Evolutionary conservation across 2,113 vertebrate genomes (phyloP).

Genomic region (Phylloscopus whistleri): DNA sequence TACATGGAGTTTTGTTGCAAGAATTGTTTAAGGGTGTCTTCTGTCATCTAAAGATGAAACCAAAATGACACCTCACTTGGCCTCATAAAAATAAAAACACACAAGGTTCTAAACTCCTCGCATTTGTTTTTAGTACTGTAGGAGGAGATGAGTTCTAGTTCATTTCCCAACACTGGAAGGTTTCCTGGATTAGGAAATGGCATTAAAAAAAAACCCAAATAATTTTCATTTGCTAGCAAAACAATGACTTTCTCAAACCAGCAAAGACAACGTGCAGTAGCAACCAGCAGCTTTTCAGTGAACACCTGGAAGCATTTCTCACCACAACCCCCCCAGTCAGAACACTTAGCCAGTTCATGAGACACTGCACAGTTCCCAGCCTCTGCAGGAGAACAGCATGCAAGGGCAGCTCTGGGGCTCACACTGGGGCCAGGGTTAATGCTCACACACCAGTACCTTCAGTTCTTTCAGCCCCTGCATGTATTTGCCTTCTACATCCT

Average conservation of each 20-base stretch:
- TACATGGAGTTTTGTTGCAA: neutral
- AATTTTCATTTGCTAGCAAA: neutral
- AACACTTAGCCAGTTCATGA: neutral
- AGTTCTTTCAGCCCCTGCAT: conserved; percentile 90
- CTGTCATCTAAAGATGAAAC: neutral
- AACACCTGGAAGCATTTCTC: neutral
- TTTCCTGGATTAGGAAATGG: neutral
- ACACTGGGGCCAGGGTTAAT: conserved; percentile 26
- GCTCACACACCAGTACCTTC: conserved; percentile 80
- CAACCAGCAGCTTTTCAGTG: neutral
- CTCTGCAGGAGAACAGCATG: neutral
- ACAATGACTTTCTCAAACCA: neutral
- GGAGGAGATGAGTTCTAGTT: neutral
- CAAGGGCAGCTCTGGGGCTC: neutral
- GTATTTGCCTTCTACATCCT: conserved; percentile 93
- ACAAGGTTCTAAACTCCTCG: neutral
- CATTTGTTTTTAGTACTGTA: neutral
- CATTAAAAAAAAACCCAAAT: neutral
- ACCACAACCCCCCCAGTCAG: neutral
- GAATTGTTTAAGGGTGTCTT: neutral
- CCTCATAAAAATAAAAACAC: neutral
- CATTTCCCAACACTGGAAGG: neutral
- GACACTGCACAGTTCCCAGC: neutral
- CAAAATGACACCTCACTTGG: neutral
- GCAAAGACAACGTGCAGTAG: neutral